These are phyloP conservation scores for Tachystola acroxantha DNA, from an alignment of 2,888 invertebrate species.

Conservation along the genomic window DNA sequence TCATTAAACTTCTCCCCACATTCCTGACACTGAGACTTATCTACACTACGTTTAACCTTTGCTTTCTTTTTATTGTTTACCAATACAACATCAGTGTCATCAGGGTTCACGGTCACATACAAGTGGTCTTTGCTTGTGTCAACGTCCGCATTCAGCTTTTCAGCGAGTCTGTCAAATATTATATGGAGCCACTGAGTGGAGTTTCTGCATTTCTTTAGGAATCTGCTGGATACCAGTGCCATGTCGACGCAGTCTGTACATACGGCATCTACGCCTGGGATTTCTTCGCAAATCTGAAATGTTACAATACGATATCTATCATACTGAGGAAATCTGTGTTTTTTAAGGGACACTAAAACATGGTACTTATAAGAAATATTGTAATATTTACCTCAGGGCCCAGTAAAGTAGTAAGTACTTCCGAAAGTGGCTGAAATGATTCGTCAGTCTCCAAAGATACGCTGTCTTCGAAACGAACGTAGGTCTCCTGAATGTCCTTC, in stretches of 20 bases:
- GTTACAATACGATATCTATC: no score
- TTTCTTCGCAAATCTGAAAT: slow-evolving; percentile 50
- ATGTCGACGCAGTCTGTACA: slow-evolving; percentile 48
- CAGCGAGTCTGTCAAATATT: slow-evolving; percentile 38
- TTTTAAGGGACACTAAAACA: neutral
- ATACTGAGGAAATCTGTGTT: neutral
- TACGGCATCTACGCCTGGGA: slow-evolving; percentile 52
- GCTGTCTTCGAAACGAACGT: slow-evolving; percentile 47
- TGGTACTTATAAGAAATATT: neutral
- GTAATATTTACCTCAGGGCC: slow-evolving; percentile 35
- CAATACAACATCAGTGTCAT: slow-evolving; percentile 37
- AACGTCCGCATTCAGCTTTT: slow-evolving; percentile 31
- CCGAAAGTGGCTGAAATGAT: slow-evolving; percentile 29
- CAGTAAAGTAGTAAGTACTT: slow-evolving; percentile 35
- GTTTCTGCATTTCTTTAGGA: slow-evolving; percentile 38
- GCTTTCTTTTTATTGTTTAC: slow-evolving; percentile 26
- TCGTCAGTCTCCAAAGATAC: slow-evolving; percentile 30
- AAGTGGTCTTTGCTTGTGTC: slow-evolving; percentile 31
- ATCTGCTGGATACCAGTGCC: slow-evolving; percentile 33
- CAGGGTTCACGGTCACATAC: slow-evolving; percentile 39
- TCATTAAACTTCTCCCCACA: slow-evolving; percentile 33
- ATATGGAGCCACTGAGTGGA: slow-evolving; percentile 38
- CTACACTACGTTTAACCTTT: neutral
- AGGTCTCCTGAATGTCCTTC: slow-evolving; percentile 36
- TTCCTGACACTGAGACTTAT: slow-evolving; percentile 7